These are phyloP conservation scores for Crypturellus tataupa DNA, from an alignment of 2,797 vertebrate species.

Conservation along the genomic window DNA sequence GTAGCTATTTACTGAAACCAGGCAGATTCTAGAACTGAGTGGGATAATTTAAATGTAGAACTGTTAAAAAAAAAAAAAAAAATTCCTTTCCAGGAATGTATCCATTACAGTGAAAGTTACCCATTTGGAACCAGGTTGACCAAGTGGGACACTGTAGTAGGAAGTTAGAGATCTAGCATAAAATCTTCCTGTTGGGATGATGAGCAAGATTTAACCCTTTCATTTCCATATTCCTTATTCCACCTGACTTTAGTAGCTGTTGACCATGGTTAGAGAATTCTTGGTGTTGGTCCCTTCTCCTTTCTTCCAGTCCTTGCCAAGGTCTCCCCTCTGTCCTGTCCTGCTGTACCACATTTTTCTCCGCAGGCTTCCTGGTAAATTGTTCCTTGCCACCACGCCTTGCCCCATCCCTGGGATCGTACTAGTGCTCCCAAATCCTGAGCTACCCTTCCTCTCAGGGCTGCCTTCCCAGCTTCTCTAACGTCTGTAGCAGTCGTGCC, in stretches of 20 bases:
- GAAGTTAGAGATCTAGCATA: background rate
- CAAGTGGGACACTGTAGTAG: background rate
- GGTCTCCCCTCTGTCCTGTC: background rate
- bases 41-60: background rate
- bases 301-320: background rate
- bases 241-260: background rate
- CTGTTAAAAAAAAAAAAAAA: background rate
- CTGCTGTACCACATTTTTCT: background rate
- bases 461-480: background rate
- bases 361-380: background rate
- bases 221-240: background rate
- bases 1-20: background rate
- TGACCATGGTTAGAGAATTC: background rate
- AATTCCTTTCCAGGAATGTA: background rate
- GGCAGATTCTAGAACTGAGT: background rate
- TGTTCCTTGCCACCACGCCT: background rate
- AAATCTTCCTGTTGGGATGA: background rate
- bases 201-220: background rate
- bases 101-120: background rate
- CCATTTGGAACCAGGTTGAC: background rate
- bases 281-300: background rate
- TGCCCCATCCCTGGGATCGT: background rate
- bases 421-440: background rate
- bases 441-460: background rate
- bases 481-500: background rate